Percentiles rank a stretch among this genome's conserved stretches.
phyloP scores from a whole-genome alignment of 1,140 invertebrate genomes.

The Leptinotarsa lineolata region DNA sequence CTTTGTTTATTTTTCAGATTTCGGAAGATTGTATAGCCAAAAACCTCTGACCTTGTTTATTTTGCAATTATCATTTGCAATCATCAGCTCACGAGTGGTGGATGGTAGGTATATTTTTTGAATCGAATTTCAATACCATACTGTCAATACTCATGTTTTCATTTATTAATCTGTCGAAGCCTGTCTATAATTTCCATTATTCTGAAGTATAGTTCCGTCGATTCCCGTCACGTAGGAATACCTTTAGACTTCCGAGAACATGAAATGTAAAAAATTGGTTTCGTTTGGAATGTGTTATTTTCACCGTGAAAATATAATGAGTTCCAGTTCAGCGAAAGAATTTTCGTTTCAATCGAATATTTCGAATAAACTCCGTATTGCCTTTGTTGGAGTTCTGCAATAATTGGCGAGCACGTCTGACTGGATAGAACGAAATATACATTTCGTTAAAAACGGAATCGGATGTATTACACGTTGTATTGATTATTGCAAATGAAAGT shows the following conservation, averaged over 20 bases:
- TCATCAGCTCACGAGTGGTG: no score
- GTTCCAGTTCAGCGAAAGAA: neutral
- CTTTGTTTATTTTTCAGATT: no score
- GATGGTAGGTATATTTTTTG: no score
- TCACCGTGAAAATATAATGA: constrained; percentile 6
- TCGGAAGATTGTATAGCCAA: no score
- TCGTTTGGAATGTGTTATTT: constrained; percentile 6
- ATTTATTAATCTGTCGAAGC: no score
- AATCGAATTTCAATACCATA: no score
- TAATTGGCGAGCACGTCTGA: neutral
- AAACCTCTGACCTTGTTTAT: no score
- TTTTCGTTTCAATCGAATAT: neutral
- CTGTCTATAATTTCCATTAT: neutral
- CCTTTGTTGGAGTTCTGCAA: neutral
- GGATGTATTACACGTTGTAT: neutral
- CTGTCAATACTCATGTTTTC: no score
- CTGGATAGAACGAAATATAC: neutral
- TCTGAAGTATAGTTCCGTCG: neutral
- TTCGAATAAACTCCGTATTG: neutral
- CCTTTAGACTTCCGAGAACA: neutral
- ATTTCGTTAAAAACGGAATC: neutral
- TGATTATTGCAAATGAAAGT: neutral
- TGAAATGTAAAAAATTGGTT: neutral
- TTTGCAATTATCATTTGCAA: no score
- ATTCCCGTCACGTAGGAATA: neutral